A percentile compares a stretch with the other conserved stretches of the same genome.
Evolutionary conservation across 2,113 vertebrate species (phyloP).

Genomic region (Heptranchias perlo): DNA sequence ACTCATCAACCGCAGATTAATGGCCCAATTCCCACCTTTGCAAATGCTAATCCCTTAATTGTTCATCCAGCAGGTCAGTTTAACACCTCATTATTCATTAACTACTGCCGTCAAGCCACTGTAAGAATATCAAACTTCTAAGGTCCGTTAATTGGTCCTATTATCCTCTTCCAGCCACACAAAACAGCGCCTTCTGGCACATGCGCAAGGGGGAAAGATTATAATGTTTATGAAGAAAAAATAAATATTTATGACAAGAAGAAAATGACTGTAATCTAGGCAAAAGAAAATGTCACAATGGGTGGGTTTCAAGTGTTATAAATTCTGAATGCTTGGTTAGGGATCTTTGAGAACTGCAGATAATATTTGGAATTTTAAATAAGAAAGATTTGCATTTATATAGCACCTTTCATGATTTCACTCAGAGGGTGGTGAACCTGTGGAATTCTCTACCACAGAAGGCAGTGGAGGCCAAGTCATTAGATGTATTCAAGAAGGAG

Average conservation of each 20-base stretch:
- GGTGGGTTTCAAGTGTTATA: neutral
- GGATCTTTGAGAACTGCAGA: neutral
- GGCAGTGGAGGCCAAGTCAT: too few species aligned
- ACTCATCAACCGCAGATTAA: conserved; percentile 24
- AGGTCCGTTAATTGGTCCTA: neutral
- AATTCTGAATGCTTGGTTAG: neutral
- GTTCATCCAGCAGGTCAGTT: conserved; percentile 26
- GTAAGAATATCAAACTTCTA: conserved; percentile 36
- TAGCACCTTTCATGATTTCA: neutral
- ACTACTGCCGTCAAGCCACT: neutral
- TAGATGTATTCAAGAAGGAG: too few species aligned
- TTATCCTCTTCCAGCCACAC: neutral
- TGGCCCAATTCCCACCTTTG: conserved; percentile 9
- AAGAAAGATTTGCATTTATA: neutral
- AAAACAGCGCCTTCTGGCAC: conserved; percentile 17
- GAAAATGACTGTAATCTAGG: neutral
- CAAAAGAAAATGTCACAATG: neutral
- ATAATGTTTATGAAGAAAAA: neutral
- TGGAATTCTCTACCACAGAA: too few species aligned
- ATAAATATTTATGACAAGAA: neutral
- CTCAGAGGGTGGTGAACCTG: too few species aligned
- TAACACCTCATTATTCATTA: conserved; percentile 35
- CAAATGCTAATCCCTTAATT: conserved; percentile 36
- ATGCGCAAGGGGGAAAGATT: neutral
- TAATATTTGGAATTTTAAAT: conserved; percentile 4